Evolutionary conservation across 2,113 vertebrate species (phyloP).

Genomic region (Myanophis thanlyinensis): DNA sequence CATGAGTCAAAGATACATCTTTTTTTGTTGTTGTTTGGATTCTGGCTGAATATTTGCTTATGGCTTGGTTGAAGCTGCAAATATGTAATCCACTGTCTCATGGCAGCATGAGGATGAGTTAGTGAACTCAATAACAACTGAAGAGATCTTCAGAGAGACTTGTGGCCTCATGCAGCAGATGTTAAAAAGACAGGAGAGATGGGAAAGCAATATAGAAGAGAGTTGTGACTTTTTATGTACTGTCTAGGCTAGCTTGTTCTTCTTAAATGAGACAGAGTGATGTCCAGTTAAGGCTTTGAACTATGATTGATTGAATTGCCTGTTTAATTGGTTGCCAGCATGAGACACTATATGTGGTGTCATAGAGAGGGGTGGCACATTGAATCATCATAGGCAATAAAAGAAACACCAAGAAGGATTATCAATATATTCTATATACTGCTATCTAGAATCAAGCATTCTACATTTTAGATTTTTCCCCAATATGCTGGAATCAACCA

Average conservation of each 20-base stretch:
- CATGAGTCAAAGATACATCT: neutral
- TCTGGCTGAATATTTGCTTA: neutral
- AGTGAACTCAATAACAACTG: neutral
- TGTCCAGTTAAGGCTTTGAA: neutral
- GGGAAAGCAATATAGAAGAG: neutral
- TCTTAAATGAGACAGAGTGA: neutral
- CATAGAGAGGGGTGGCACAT: neutral
- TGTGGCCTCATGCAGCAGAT: neutral
- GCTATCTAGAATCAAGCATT: neutral
- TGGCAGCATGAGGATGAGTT: neutral
- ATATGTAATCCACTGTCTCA: neutral
- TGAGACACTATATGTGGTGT: neutral
- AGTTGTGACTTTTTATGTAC: neutral
- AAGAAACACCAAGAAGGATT: neutral
- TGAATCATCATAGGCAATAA: neutral
- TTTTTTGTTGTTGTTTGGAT: neutral
- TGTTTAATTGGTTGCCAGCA: neutral
- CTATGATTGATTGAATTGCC: neutral
- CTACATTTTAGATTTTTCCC: neutral
- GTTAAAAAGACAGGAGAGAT: neutral
- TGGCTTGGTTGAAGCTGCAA: neutral
- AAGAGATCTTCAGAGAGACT: neutral
- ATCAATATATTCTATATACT: neutral
- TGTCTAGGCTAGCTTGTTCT: neutral
- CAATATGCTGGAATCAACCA: neutral